Percentiles rank a stretch among this genome's conserved stretches.
phyloP scores from a whole-genome alignment of 2,113 vertebrate species.

The Bubo blakistoni region DNA sequence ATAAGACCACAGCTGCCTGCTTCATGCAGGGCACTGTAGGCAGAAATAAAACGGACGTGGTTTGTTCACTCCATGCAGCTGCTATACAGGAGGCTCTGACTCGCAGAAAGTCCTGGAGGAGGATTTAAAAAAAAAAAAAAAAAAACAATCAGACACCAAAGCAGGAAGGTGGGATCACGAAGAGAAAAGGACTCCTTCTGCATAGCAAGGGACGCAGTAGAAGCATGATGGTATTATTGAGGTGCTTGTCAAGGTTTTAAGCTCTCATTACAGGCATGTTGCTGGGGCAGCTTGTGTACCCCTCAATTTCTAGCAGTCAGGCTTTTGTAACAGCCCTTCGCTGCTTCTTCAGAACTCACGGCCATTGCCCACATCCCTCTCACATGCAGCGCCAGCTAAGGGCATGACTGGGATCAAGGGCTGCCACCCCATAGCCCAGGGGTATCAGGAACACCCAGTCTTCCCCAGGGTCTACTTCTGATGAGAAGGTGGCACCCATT shows the following conservation, averaged over 20 bases:
- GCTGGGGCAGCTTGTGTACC: not conserved
- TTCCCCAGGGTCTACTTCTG: not conserved
- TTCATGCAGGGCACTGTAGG: not conserved
- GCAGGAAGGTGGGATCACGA: not conserved
- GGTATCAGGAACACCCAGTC: not conserved
- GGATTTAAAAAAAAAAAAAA: not conserved
- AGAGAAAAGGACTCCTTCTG: not conserved
- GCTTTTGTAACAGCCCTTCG: not conserved
- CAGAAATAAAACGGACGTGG: fast-evolving
- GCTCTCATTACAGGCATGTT: not conserved
- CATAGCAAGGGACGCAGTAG: not conserved
- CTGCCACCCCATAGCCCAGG: not conserved
- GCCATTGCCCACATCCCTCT: not conserved
- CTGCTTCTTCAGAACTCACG: not conserved
- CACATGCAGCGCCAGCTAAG: fast-evolving
- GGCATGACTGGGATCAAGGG: not conserved
- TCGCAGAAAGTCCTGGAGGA: not conserved
- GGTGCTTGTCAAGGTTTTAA: fast-evolving
- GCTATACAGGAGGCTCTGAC: not conserved
- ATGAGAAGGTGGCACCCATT: not conserved
- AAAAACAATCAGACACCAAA: not conserved
- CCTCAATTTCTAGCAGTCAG: not conserved
- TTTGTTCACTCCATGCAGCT: not conserved
- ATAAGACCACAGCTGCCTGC: too few species aligned
- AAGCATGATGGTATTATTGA: fast-evolving